Evolutionary conservation across 2,888 invertebrate genomes (phyloP).

Genomic region (Platerodrilus igneus): DNA sequence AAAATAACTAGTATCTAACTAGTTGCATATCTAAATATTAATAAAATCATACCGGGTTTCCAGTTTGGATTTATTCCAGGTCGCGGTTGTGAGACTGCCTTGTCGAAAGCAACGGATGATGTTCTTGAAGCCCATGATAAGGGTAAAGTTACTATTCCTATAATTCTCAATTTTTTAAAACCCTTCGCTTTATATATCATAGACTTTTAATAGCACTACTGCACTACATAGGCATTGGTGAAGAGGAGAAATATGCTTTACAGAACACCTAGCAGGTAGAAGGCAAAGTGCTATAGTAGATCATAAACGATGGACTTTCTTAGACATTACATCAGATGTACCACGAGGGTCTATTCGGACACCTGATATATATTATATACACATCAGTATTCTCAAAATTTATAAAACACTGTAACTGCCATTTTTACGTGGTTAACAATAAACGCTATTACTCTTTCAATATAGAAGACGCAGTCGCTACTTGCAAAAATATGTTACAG

Average conservation of each 20-base stretch:
- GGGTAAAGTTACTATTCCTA: slow-evolving; percentile 3
- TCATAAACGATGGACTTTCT: too few species aligned
- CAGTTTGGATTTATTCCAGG: slow-evolving; percentile 13
- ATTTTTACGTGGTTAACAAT: too few species aligned
- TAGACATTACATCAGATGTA: too few species aligned
- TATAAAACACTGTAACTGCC: too few species aligned
- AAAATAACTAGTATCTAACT: neutral
- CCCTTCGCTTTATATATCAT: slow-evolving; percentile 6
- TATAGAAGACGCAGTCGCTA: too few species aligned
- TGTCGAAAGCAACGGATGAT: slow-evolving; percentile 9
- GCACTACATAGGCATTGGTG: neutral
- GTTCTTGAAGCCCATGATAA: slow-evolving; percentile 6
- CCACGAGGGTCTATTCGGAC: too few species aligned
- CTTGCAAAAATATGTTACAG: too few species aligned
- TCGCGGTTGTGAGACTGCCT: slow-evolving; percentile 11
- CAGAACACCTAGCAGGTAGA: neutral
- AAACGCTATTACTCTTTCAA: too few species aligned
- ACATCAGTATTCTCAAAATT: too few species aligned
- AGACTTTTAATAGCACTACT: neutral
- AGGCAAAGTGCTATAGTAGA: neutral
- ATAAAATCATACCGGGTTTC: slow-evolving; percentile 5
- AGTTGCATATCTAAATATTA: neutral
- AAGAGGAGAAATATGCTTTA: neutral
- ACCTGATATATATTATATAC: too few species aligned
- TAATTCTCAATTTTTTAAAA: slow-evolving; percentile 8